Evolutionary conservation across 2,797 vertebrate species (phyloP), one percentile per base, ranked within the genome.

Genomic region (Oceanodroma leucorhoa): DNA sequence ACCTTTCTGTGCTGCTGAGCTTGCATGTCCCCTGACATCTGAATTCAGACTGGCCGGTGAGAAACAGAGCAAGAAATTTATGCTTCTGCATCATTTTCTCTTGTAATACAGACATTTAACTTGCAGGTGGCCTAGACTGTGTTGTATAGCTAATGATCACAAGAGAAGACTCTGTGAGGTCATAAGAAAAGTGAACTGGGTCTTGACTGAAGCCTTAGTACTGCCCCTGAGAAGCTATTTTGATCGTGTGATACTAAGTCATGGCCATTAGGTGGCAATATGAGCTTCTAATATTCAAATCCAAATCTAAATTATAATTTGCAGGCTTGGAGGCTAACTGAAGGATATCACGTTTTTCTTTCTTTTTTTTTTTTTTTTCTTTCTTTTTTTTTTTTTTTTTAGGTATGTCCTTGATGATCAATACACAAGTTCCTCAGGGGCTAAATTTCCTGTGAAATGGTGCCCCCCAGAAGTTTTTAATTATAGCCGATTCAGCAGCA

Each of bases 371-470:
- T 41, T 41, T 41, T 41, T 41, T 41, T 41, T 83, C 29, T 91
- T 45, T 38, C n/a, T 71, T 46, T 43, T 11, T 43, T 61, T 46
- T 21, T 34, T 24, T 18, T 48, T n/a, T 69, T 67, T 57, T n/a
- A 99, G 99, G 72, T 99, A 99, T 57, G 98, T 99, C 23, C 97
- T 99, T 66, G 99, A 99, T 73, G 98, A 99, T 93, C 99, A 99
- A 81, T 99, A 99, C 93, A 99, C 98, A 87, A 99, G 99, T 83
- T 99, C 99, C 18, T 99, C 98, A 0, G 99, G 99, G 6, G 97
- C 98, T 21, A 99, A 99, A 88, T 99, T 99, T 87, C 99, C 99
- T 2, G 99, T 99, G 85, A 99, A 99, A 91, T 99, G 99, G 99
- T 99, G 99, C n/a, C 98, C 99, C 2, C 99, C 99, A 0, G 99